Percentiles rank a stretch among this genome's conserved stretches.
These are phyloP conservation scores for Andrena bucephala DNA, from an alignment of 2,888 invertebrate genomes.

Conservation along the genomic window DNA sequence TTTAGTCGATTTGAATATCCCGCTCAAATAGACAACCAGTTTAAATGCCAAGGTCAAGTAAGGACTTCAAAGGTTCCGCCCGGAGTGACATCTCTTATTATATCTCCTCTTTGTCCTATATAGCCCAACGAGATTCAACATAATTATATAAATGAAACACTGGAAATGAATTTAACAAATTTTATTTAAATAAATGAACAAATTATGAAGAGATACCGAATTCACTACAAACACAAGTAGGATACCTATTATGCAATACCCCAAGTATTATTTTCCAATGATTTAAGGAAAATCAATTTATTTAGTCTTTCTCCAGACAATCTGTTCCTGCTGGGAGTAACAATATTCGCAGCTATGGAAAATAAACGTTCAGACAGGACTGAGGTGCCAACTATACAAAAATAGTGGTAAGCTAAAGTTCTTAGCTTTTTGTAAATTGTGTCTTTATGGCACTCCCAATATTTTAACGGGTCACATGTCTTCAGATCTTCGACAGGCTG, in stretches of 20 bases:
- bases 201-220: too few species aligned
- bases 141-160: too few species aligned
- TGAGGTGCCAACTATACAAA: constrained; percentile 1
- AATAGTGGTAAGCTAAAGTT: neutral
- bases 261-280: neutral
- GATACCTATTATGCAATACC: neutral
- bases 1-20: too few species aligned
- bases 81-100: too few species aligned
- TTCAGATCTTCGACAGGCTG: neutral
- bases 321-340: neutral
- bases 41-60: too few species aligned
- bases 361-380: constrained; percentile 2
- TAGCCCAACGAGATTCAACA: too few species aligned
- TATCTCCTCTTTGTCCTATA: too few species aligned
- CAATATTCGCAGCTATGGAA: constrained; percentile 12
- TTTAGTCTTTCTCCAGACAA: neutral
- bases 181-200: too few species aligned
- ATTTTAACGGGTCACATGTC: neutral
- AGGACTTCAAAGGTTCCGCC: too few species aligned
- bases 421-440: neutral
- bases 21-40: too few species aligned
- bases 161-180: too few species aligned
- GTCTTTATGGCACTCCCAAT: neutral
- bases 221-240: too few species aligned
- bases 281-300: neutral